phyloP scores from a whole-genome alignment of 2,113 vertebrate genomes.

The Glaucomys volans region DNA sequence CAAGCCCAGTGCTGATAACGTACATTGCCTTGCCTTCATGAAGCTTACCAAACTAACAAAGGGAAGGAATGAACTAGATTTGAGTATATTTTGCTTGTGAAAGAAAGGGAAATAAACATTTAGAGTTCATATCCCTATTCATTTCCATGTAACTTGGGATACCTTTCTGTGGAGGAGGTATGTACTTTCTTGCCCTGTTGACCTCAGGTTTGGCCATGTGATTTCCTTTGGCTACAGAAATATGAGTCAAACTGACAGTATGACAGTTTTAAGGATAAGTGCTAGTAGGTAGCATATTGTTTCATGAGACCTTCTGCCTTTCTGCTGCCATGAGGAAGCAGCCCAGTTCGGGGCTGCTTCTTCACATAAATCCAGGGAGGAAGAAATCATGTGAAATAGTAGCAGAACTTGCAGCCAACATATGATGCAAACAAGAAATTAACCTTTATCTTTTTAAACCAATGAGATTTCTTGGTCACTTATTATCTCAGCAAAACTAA shows the following conservation, averaged over 20 bases:
- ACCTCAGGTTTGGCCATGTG: neutral
- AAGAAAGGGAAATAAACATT: slow-evolving; percentile 1
- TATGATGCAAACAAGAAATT: neutral
- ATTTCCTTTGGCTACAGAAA: neutral
- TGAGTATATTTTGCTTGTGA: neutral
- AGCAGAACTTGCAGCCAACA: neutral
- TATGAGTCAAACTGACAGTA: neutral
- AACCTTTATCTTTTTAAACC: neutral
- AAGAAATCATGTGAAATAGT: neutral
- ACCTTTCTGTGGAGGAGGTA: neutral
- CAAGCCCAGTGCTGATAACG: neutral
- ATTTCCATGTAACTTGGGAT: neutral
- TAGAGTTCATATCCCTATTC: neutral
- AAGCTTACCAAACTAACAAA: neutral
- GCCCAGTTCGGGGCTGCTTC: neutral
- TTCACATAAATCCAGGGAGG: neutral
- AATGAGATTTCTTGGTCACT: neutral
- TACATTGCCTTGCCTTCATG: neutral
- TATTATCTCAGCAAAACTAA: neutral
- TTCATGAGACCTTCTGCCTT: neutral
- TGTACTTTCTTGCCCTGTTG: neutral
- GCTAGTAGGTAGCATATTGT: neutral
- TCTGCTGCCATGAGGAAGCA: accelerated
- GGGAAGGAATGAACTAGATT: neutral
- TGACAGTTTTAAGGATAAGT: neutral